phyloP scores from a whole-genome alignment of 2,888 invertebrate species.

The Falcaria lacertinaria region DNA sequence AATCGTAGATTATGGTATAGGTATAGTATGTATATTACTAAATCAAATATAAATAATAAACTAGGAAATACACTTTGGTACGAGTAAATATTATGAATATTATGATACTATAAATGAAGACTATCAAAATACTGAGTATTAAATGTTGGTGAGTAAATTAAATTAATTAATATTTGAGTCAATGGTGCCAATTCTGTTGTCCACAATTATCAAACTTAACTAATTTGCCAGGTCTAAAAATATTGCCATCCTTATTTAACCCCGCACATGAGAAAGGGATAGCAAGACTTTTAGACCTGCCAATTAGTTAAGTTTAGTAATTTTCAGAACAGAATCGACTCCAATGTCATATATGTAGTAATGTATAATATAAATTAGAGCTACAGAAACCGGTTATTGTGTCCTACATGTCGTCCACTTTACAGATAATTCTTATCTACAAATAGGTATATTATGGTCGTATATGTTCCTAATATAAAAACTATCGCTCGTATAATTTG shows the following conservation, averaged over 20 bases:
- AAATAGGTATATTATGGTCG: constrained; percentile 34
- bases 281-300: too few species aligned
- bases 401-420: constrained; percentile 28
- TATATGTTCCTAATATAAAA: constrained; percentile 69
- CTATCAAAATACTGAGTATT: constrained; percentile 17
- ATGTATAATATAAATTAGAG: constrained; percentile 16
- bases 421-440: constrained; percentile 32
- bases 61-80: constrained; percentile 23
- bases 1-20: constrained; percentile 2
- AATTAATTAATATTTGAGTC: too few species aligned
- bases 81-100: constrained; percentile 10
- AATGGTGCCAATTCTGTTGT: too few species aligned
- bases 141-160: constrained; percentile 2
- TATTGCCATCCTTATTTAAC: too few species aligned
- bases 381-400: constrained; percentile 36
- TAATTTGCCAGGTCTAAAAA: too few species aligned
- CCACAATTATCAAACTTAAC: too few species aligned
- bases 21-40: constrained; percentile 12
- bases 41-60: constrained; percentile 13
- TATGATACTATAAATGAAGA: not conserved
- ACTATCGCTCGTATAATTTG: constrained; percentile 61
- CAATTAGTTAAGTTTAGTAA: not conserved
- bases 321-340: too few species aligned
- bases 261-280: too few species aligned
- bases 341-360: constrained; percentile 2